These are phyloP conservation scores for Zaprionus obscuricornis DNA, from an alignment of 2,888 invertebrate genomes.

Conservation along the genomic window DNA sequence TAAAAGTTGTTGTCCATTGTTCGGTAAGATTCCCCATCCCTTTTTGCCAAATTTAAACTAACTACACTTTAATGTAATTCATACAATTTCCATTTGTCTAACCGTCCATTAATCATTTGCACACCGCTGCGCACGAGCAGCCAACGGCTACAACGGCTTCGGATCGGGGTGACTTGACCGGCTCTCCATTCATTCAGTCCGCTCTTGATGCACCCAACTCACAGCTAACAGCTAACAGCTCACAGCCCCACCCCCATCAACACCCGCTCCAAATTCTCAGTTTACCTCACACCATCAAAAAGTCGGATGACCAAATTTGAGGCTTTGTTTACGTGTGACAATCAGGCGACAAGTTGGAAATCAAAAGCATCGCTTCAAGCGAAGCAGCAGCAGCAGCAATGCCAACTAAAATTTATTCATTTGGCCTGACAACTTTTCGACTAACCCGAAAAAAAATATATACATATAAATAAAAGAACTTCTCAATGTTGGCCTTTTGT, in stretches of 20 bases:
- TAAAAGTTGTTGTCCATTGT: constrained; percentile 36
- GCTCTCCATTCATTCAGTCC: constrained; percentile 11
- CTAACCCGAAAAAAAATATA: constrained; percentile 8
- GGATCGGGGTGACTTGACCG: constrained; percentile 36
- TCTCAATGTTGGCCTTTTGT: constrained; percentile 35
- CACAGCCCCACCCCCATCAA: background rate
- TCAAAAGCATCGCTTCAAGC: constrained; percentile 60
- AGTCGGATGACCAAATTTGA: constrained; percentile 61
- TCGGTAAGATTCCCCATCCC: constrained; percentile 8
- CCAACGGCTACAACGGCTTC: constrained; percentile 30
- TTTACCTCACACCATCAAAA: background rate
- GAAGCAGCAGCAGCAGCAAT: background rate
- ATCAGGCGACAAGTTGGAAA: constrained; percentile 75
- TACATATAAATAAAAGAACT: constrained; percentile 26
- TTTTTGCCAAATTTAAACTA: constrained; percentile 55
- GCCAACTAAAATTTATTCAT: constrained; percentile 70
- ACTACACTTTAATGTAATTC: constrained; percentile 82
- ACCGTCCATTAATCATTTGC: constrained; percentile 82
- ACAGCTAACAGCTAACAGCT: no score
- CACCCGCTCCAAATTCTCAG: background rate
- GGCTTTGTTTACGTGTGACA: constrained; percentile 78
- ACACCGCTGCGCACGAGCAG: constrained; percentile 68
- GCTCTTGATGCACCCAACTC: no score
- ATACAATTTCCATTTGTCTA: constrained; percentile 83
- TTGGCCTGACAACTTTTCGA: constrained; percentile 62